Percentiles rank a stretch among this genome's conserved stretches.
Evolutionary conservation across 2,888 invertebrate species (phyloP).

Genomic region (Agrotis segetum): DNA sequence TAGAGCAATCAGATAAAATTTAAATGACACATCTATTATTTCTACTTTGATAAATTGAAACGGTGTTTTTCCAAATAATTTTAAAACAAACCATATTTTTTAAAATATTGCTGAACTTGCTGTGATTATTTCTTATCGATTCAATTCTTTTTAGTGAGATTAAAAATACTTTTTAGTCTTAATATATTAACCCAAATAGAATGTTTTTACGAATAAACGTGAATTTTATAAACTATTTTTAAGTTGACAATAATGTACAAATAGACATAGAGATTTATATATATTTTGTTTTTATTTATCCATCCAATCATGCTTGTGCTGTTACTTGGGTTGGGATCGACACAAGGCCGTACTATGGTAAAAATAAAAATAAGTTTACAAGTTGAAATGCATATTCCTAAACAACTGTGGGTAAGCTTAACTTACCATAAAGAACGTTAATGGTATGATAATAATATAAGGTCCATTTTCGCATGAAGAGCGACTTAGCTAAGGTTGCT

Average conservation of each 20-base stretch:
- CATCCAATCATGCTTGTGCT: background rate
- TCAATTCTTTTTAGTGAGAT: constrained; percentile 50
- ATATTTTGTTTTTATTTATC: constrained; percentile 25
- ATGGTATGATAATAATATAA: no score
- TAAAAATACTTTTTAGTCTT: constrained; percentile 21
- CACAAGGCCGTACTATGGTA: background rate
- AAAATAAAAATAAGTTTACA: no score
- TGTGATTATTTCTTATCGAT: constrained; percentile 5
- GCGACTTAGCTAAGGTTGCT: no score
- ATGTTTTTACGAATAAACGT: constrained; percentile 26
- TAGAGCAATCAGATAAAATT: background rate
- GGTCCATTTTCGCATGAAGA: no score
- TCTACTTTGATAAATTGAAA: background rate
- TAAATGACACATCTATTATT: no score
- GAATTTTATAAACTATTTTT: constrained; percentile 25
- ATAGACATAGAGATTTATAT: constrained; percentile 36
- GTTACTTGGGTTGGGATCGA: background rate
- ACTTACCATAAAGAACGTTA: no score
- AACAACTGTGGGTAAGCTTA: no score
- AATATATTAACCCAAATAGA: constrained; percentile 8
- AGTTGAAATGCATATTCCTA: no score
- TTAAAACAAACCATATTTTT: constrained; percentile 23
- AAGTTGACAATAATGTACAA: constrained; percentile 49
- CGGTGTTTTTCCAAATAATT: background rate
- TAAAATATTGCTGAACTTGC: constrained; percentile 1